Evolutionary conservation across 2,888 invertebrate genomes (phyloP).

Genomic region (Muschampia plurimacula): DNA sequence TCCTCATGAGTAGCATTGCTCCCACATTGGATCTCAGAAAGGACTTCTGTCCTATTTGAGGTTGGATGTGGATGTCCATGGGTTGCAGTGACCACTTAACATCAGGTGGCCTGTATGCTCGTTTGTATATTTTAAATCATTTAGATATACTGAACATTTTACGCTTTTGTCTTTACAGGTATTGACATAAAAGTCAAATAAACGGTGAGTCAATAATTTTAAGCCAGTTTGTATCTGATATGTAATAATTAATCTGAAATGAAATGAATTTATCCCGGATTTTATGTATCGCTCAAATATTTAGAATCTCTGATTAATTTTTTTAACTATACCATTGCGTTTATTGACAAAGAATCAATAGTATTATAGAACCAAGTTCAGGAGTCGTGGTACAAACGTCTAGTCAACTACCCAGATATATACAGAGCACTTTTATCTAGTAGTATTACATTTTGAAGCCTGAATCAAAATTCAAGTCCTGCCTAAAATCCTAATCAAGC

Average conservation of each 20-base stretch:
- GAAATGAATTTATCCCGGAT: slow-evolving; percentile 48
- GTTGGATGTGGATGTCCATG: too few species aligned
- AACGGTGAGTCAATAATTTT: slow-evolving; percentile 63
- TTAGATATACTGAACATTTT: neutral
- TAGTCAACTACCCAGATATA: slow-evolving; percentile 46
- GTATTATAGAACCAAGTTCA: slow-evolving; percentile 38
- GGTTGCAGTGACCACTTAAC: too few species aligned
- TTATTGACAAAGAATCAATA: slow-evolving; percentile 43
- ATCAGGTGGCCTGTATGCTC: too few species aligned
- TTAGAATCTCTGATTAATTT: slow-evolving; percentile 54
- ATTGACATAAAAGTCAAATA: slow-evolving; percentile 56
- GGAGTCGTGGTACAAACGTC: slow-evolving; percentile 38
- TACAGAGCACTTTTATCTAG: slow-evolving; percentile 43
- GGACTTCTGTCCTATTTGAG: too few species aligned
- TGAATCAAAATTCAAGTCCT: slow-evolving; percentile 43
- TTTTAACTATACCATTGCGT: slow-evolving; percentile 51
- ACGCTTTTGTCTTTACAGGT: slow-evolving; percentile 52
- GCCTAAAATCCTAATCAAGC: slow-evolving; percentile 41
- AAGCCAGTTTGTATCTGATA: slow-evolving; percentile 45
- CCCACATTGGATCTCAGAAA: too few species aligned
- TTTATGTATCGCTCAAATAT: slow-evolving; percentile 69
- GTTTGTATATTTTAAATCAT: too few species aligned
- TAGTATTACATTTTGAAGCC: slow-evolving; percentile 34
- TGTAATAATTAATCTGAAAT: slow-evolving; percentile 39
- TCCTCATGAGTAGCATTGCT: too few species aligned